Base-by-base conservation (phyloP, 2,113 vertebrate species). In the Elephas maximus region DNA sequence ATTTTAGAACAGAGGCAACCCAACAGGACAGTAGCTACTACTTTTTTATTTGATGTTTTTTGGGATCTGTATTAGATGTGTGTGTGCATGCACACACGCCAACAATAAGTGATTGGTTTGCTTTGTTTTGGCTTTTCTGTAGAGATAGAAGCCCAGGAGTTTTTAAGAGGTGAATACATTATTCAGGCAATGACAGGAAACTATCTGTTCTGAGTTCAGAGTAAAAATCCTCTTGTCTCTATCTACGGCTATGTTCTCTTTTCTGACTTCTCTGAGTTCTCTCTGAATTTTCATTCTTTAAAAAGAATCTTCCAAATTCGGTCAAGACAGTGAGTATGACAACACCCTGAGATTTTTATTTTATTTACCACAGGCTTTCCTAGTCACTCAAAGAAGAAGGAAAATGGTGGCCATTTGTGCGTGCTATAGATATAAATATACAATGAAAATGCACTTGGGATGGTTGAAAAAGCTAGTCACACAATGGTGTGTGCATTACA, bases 301-400 rank as follows among this genome's bases (percentile, higher is more conserved):
- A 92, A 95, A 51, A 82, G 77, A 28, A 10, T 23, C 67, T 53
- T 95, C 37, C 30, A 92, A 78, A 86, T 86, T 86, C 82, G 15
- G 17, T 86, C 45, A 90, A 60, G 44, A 48, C 26, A 74, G 5
- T 53, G 14, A 41, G 1, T 60, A 80, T 44, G 30, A 82, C 8
- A 71, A 28, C 8, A 93, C 33, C 86, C 0, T 30, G 73, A 63
- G 37, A 18, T 76, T 44, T 95, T 83, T 92, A 80, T 77, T 96
- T 69, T 88, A 94, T 12, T 78, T 45, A 57, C 14, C 9, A 51
- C 5, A 7, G 51, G 3, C 76, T 76, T 74, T 89, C 8, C 41
- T 57, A 87, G 28, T 71, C 26, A 84, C 44, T 83, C n/a, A 71
- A 26, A 83, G 24, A 18, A 62, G 82, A 90, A 78, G 30, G 15